Evolutionary conservation across 2,888 invertebrate species (phyloP).

Genomic region (Malthinus seriepunctatus): DNA sequence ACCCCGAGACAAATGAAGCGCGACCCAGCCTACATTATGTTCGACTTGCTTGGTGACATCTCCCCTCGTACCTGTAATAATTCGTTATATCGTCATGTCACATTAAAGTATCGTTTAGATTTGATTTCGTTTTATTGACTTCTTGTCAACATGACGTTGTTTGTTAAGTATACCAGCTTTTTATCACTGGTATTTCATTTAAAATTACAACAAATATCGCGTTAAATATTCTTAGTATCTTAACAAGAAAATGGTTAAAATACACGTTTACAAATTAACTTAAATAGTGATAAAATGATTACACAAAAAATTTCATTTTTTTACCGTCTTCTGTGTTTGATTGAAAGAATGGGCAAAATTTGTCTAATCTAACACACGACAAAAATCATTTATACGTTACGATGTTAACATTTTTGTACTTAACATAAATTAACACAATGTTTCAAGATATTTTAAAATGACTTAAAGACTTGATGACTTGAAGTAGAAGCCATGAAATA

Average conservation of each 20-base stretch:
- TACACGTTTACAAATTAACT: constrained; percentile 25
- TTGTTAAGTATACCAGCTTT: constrained; percentile 20
- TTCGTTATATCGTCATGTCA: constrained; percentile 39
- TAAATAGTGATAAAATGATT: too few species aligned
- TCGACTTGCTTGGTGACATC: constrained; percentile 30
- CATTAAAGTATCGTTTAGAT: constrained; percentile 40
- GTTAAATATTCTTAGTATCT: constrained; percentile 6
- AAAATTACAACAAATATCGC: neutral
- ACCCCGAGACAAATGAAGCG: constrained; percentile 58
- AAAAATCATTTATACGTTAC: too few species aligned
- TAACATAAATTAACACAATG: too few species aligned
- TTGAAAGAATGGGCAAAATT: too few species aligned
- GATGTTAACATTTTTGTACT: too few species aligned
- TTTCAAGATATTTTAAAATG: too few species aligned
- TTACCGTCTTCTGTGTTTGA: too few species aligned
- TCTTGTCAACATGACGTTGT: constrained; percentile 28
- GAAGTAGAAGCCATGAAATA: too few species aligned
- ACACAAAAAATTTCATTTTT: too few species aligned
- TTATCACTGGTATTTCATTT: constrained; percentile 14
- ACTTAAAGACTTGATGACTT: too few species aligned
- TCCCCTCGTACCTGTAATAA: constrained; percentile 32
- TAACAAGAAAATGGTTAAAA: constrained; percentile 11
- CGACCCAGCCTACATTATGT: constrained; percentile 40
- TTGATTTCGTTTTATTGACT: constrained; percentile 33
- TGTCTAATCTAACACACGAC: too few species aligned